Evolutionary conservation across 2,113 vertebrate species (phyloP), one percentile per base, ranked within the genome.

Genomic region (Tenrec ecaudatus): DNA sequence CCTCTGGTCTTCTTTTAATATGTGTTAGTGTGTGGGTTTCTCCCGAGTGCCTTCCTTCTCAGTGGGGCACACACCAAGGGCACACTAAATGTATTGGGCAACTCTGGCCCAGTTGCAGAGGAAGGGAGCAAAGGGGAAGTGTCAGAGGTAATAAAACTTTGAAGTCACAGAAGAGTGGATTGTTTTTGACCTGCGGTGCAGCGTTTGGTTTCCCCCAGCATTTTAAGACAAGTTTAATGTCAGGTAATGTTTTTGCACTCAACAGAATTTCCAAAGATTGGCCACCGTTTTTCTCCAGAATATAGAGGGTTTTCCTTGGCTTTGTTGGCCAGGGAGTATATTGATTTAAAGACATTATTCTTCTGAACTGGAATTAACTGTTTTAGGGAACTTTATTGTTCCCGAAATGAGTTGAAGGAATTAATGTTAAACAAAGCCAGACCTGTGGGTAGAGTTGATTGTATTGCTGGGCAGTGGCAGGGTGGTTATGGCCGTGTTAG

Each of bases 331-430:
- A 90, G 1, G 75, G 71, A 87, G 66, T 4, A 19, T 58, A 29
- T 77, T 82, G 20, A 47, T 62, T 92, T 89, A 91, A 94, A 96
- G 88, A 78, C 91, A 40, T 85, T 91, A 16, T 79, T 94, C 62
- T 91, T 80, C 62, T 92, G 75, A 95, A 7, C 80, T 73, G 38
- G 25, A 92, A 88, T 88, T 60, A 10, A 68, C 23, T 88, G 79
- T 40, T 92, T 96, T 91, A 86, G 82, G 88, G 94, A 81, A 60
- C 43, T 53, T 47, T 71, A 75, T 76, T 83, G 33, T 76, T 92
- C 38, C 23, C 87, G 93, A 58, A 93, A 29, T 93, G 36, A 88
- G 82, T 66, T 82, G 80, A 88, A 82, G 43, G 75, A 89, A 88
- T 92, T 86, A 40, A 31, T 86, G 57, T 88, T 94, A 80, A 94